A percentile compares a stretch with the other conserved stretches of the same genome.
Conservation (phyloP, 1,140 invertebrate species). For the Pseudoatta argentina region DNA sequence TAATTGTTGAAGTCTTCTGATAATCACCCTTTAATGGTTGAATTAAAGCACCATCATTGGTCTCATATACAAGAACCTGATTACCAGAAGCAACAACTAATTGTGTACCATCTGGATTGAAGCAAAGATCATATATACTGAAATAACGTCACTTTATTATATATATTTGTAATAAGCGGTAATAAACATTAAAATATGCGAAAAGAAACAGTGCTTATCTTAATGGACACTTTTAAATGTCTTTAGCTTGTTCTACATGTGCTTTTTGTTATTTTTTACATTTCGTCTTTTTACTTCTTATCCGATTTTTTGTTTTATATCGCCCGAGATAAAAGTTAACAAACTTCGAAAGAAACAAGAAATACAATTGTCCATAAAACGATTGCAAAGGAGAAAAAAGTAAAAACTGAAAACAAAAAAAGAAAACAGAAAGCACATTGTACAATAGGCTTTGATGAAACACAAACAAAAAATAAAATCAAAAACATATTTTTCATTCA, state of each 20-base stretch:
- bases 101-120: conserved; percentile 97
- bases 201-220: background rate
- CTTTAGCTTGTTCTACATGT: background rate
- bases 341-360: too few relatives aligned
- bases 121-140: conserved; percentile 98
- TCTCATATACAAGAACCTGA: conserved; percentile 97
- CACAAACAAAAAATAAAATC: background rate
- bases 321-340: too few relatives aligned
- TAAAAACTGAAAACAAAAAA: too few relatives aligned
- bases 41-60: conserved; percentile 95
- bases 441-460: background rate
- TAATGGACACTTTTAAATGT: background rate
- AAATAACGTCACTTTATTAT: conserved; percentile 81
- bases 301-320: too few relatives aligned
- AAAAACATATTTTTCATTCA: background rate
- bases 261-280: too few relatives aligned
- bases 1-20: background rate
- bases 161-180: background rate
- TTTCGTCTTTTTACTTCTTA: too few relatives aligned
- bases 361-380: too few relatives aligned
- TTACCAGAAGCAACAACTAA: conserved; percentile 97
- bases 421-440: too few relatives aligned
- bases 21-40: conserved; percentile 94
- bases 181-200: background rate
- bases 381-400: too few relatives aligned